Evolutionary conservation across 2,888 invertebrate genomes (phyloP), one percentile per base, ranked within the genome.

Genomic region (Creontiades dilutus): DNA sequence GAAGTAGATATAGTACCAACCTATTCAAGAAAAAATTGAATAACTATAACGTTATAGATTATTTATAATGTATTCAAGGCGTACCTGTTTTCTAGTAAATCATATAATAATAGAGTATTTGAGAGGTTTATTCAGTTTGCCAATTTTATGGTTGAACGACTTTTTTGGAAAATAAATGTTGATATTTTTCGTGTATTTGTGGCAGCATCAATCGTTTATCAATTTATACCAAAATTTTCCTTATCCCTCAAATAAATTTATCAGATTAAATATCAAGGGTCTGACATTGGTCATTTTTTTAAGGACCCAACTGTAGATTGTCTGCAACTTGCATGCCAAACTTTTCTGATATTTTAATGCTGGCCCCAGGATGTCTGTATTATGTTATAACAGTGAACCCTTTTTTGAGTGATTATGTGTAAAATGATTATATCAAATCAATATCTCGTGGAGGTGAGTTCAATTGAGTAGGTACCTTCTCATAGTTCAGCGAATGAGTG

Each of bases 111-210:
- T 75, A 82, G 19, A 78, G 47, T 47, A 61, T 61, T 85, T 47
- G 47, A 37, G 28, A 85, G 19, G 88, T 88, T 80, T 78, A 52
- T 88, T 88, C 55, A 88, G 76, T 88, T 88, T 52, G 78, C 78
- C 88, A 88, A 78, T 88, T 88, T 88, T 88, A 88, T 88, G 88
- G 88, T 88, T 88, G 88, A 88, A 88, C 78, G 88, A 52, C 11
- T 47, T 88, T 88, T 88, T 88, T 78, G 19, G 27, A 76, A 28
- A 89, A 89, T 89, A 89, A 82, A 89, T 82, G 89, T 89, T 89
- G 89, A 89, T 89, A 89, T 89, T 89, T 89, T 89, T 89, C 89
- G 89, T 89, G 81, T 89, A 89, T 89, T 55, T 88, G 88, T 88
- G 78, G 88, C 88, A 88, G 88, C 88, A 88, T 88, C 88, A 88